Base-by-base conservation (phyloP, 2,888 invertebrate genomes). In the Protonemura montana region DNA sequence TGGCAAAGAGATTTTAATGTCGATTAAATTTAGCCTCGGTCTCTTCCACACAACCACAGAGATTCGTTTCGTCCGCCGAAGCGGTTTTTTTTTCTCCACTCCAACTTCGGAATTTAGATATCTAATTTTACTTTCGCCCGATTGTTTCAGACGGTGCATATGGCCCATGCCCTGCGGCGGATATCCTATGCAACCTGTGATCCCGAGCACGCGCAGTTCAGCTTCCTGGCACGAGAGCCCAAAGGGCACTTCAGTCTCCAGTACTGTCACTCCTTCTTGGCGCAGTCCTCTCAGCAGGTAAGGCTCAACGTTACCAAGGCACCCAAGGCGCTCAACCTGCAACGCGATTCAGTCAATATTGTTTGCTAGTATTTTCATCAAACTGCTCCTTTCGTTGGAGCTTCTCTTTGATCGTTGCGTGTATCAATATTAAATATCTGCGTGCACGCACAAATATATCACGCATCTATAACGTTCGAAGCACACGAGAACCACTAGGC, bases 171-270 rank as follows among this genome's bases (percentile, higher is more conserved):
- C 91, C 92, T 97, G 90, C 94, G 96, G 89, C 94, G 97, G 91
- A 96, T 97, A 90, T 96, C 96, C 90, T 96, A 96, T 93, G 96
- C 96, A 90, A 96, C 96, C 90, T 96, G 96, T 94, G 96, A 97
- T 92, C 94, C 96, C 41, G 94, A 95, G 89, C 93, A 94, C 91
- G 93, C 94, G 89, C 95, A 96, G 91, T 97, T 97, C 93, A 96
- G 96, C 91, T 96, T 97, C 91, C 94, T 97, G 89, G 95, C 95
- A 26, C 92, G 94, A 90, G 95, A 94, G 92, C 96, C 94, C 87
- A 94, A 93, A 89, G 94, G 94, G 80, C 94, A 94, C 89, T 94
- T 94, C 90, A 94, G 93, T 89, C 92, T 94, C 88, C 96, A 96
- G 92, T 96, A 95, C 92, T 97, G 96, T 92, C 96, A 97, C 93